A percentile compares a stretch with the other conserved stretches of the same genome.
phyloP scores from a whole-genome alignment of 92 coral and sea anemone genomes.

The Phenganax subtilis region DNA sequence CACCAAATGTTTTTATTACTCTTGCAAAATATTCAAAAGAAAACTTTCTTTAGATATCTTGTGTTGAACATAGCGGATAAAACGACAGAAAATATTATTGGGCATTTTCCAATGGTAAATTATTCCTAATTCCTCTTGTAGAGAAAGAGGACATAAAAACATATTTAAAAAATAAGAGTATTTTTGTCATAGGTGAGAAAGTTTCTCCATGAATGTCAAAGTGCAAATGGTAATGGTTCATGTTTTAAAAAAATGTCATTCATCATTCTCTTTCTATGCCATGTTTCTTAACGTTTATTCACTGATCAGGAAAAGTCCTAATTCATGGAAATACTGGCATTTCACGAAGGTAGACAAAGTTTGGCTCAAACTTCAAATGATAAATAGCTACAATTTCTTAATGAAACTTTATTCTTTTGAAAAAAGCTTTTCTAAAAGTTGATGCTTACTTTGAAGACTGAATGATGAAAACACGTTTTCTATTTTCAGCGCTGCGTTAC shows the following conservation, averaged over 20 bases:
- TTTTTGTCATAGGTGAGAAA: conserved; percentile 61
- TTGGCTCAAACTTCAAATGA: neutral
- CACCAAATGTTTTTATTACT: neutral
- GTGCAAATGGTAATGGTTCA: conserved; percentile 54
- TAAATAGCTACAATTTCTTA: neutral
- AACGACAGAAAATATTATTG: conserved; percentile 89
- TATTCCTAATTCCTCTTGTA: neutral
- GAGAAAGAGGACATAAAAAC: conserved; percentile 1
- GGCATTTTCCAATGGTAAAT: conserved; percentile 81
- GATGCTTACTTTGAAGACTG: neutral
- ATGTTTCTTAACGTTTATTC: neutral
- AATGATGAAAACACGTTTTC: neutral
- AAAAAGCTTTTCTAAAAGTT: no score
- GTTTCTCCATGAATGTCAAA: conserved; percentile 76
- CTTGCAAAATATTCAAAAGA: neutral
- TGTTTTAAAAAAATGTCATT: neutral
- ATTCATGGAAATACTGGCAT: conserved; percentile 98
- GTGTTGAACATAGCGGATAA: conserved; percentile 88
- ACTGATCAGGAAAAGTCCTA: conserved; percentile 64
- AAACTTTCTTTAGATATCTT: conserved; percentile 60
- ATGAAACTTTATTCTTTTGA: no score
- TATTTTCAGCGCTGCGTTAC: conserved; percentile 74
- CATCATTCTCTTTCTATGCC: neutral
- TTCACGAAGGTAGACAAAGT: conserved; percentile 70
- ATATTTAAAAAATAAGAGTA: neutral